Evolutionary conservation across 2,113 vertebrate species (phyloP), one percentile per base, ranked within the genome.

Genomic region (Genyomyrus donnyi): DNA sequence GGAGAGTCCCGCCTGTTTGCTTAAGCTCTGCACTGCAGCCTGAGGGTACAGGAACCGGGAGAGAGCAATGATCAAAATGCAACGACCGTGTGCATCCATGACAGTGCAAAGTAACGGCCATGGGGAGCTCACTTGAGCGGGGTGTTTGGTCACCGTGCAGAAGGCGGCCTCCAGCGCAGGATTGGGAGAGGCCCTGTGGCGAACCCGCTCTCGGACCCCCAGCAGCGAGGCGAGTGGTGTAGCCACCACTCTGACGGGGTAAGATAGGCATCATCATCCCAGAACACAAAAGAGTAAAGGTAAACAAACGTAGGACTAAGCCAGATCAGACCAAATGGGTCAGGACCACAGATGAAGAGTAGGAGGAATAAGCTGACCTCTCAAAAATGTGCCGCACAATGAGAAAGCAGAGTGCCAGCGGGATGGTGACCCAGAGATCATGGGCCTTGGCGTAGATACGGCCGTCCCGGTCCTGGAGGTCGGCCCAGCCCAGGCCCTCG

Each of bases 361-460:
- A 35, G 3, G 0, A 48, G 48, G 31, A 58, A 19, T 48, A 58
- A 45, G 91, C 97, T 96, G 93, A 98, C 98, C 95, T 96, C 92
- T 99, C 98, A 24, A 99, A 99, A 92, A 98, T 93, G 91, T 97
- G 96, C 83, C 98, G 94, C 13, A 98, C 66, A 3, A 97, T 0
- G 27, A 99, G 95, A 93, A 99, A 98, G 92, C 95, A 92, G 88
- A 99, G 86, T 13, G 98, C 97, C 7, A 99, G 92, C 83, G 98
- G 98, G 17, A 99, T 87, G 49, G 96, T 96, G 89, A 96, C 85
- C 93, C 97, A 99, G 50, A 99, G 97, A 91, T 99, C 97, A 0
- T 91, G 89, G 3, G 95, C 92, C 93, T 98, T 97, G 91, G 97
- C 96, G 0, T 96, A 98, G 77, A 97, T 92, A 0, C 94, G 93